Base-by-base conservation (phyloP, 1,140 invertebrate genomes). In the Drosophila equinoxialis region DNA sequence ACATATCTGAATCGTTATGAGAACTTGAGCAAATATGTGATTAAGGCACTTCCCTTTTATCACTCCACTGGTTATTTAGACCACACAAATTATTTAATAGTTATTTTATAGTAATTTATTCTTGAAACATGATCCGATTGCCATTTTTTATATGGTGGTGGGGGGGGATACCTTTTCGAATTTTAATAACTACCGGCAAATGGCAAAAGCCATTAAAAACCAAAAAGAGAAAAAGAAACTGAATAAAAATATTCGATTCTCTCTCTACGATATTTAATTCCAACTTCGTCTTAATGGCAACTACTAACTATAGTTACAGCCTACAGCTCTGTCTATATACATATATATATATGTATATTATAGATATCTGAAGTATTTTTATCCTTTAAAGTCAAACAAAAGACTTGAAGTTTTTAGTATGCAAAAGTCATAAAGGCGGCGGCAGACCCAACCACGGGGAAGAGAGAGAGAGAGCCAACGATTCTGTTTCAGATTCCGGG, bases 401-500 rank as follows among this genome's bases (percentile, higher is more conserved):
- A 76, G 65, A 33, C 65, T 48, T n/a, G 26, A 35, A 42, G 58
- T 35, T 73, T 69, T 84, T 84, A 85, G 77, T 84, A 84, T 84
- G 69, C 81, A 81, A 14, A 57, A 58, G 79, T 65, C 82, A 74
- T 75, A 85, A 81, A 81, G 55, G 65, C 26, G 23, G 41, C 54
- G 67, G 35, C 64, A 70, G 51, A 67, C 69, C 37, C 57, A 62
- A 42, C 30, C 30, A 30, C 0, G 45, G 17, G 17, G 17, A 17
- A 17, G 17, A 51, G 10, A 51, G 45, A 51, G 45, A 51, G 17
- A 51, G 45, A 51, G 45, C 5, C 20, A 23, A n/a, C 14, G 14
- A 48, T 48, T 48, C 14, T 17, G 45, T 48, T 48, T 48, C 17
- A 23, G 45, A 51, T 51, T 51, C 45, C 45, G 45, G 45, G 45